Evolutionary conservation across 2,888 invertebrate genomes (phyloP).

Genomic region (Pterostichus niger): DNA sequence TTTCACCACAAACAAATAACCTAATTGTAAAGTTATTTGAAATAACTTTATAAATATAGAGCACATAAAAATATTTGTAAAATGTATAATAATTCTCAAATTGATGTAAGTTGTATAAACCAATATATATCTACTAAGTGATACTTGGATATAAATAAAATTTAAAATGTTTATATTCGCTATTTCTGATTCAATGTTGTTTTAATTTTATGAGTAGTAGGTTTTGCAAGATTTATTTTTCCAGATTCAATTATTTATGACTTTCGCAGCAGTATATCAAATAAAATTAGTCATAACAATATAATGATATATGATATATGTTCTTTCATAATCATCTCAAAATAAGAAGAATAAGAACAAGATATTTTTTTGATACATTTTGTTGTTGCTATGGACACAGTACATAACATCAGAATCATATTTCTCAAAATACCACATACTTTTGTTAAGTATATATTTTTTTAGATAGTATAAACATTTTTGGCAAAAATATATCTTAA

Average conservation of each 20-base stretch:
- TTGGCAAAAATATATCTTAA: background rate
- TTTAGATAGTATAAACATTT: background rate
- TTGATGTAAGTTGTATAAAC: background rate
- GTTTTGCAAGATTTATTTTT: conserved; percentile 6
- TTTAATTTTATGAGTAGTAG: conserved; percentile 31
- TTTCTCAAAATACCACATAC: background rate
- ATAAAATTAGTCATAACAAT: conserved; percentile 14
- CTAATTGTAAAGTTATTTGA: too few species aligned
- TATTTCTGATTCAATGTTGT: conserved; percentile 47
- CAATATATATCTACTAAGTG: conserved; percentile 4
- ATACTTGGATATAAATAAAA: conserved; percentile 19
- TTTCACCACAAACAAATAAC: too few species aligned
- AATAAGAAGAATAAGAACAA: too few species aligned
- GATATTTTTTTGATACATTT: too few species aligned
- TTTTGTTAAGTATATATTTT: background rate
- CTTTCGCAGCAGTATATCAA: background rate
- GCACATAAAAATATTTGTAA: too few species aligned
- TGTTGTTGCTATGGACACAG: background rate
- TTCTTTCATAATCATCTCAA: background rate
- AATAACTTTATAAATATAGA: too few species aligned
- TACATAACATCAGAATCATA: background rate
- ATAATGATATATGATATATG: conserved; percentile 17
- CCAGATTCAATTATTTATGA: conserved; percentile 20
- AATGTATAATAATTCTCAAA: too few species aligned
- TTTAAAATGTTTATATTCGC: conserved; percentile 38